A percentile compares a stretch with the other conserved stretches of the same genome.
Conservation (phyloP, 2,113 vertebrate species). For the Himantopus leucocephalus region DNA sequence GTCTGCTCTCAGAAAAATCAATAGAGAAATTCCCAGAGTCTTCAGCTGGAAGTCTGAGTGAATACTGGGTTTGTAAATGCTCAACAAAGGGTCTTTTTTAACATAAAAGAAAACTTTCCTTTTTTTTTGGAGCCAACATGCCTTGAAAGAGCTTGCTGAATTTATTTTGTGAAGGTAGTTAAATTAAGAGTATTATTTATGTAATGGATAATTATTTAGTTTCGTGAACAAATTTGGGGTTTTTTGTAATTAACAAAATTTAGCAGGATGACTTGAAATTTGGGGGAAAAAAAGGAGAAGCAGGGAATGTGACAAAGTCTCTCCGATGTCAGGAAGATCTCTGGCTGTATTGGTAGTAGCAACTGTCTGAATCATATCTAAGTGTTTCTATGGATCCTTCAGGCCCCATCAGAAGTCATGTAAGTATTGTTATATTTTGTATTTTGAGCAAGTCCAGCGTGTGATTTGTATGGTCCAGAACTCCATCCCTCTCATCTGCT, state of each 20-base stretch:
- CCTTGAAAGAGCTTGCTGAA: not conserved
- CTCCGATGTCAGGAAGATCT: not conserved
- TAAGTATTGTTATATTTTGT: not conserved
- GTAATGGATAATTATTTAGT: not conserved
- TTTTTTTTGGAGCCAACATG: not conserved
- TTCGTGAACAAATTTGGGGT: not conserved
- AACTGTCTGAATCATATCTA: not conserved
- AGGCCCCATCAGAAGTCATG: not conserved
- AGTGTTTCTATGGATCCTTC: not conserved
- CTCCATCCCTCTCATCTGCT: accelerated
- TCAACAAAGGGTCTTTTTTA: not conserved
- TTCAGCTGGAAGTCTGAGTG: not conserved
- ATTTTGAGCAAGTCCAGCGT: not conserved
- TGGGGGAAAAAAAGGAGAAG: not conserved
- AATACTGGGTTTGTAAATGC: not conserved
- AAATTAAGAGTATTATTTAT: not conserved
- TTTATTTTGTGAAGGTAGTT: not conserved
- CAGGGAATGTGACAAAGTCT: not conserved
- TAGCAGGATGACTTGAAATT: not conserved
- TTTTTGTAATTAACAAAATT: not conserved
- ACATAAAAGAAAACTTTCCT: not conserved
- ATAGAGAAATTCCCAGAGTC: not conserved
- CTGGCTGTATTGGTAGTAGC: not conserved
- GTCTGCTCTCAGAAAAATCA: not conserved
- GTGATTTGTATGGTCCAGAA: not conserved